A percentile compares a stretch with the other conserved stretches of the same genome.
Evolutionary conservation across 2,113 vertebrate genomes (phyloP).

Genomic region (Bolborhynchus lineola): DNA sequence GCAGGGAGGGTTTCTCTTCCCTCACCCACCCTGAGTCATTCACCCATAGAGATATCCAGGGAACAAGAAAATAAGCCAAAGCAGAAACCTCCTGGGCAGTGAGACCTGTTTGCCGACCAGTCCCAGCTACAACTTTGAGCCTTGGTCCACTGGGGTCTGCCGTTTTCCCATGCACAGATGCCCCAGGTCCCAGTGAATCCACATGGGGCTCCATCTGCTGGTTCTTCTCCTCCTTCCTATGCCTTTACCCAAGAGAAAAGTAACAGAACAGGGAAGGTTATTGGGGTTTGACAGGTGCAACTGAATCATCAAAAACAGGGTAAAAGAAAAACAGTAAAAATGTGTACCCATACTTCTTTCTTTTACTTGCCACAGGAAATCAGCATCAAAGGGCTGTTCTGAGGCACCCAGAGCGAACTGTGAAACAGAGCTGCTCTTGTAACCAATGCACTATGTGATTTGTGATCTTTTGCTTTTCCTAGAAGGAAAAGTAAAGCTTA

Average conservation of each 20-base stretch:
- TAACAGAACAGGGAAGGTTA: accelerated
- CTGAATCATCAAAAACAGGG: constrained; percentile 1
- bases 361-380: constrained; percentile 43
- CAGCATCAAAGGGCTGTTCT: constrained; percentile 42
- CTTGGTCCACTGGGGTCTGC: neutral
- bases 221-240: neutral
- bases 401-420: constrained; percentile 1
- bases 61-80: neutral
- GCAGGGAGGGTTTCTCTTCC: constrained; percentile 11
- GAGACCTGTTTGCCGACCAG: neutral
- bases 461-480: constrained; percentile 34
- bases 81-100: neutral
- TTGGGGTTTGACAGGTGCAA: neutral
- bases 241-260: neutral
- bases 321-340: constrained; percentile 1
- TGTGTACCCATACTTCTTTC: neutral
- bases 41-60: neutral
- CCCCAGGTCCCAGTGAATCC: neutral
- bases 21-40: neutral
- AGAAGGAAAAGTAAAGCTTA: constrained; percentile 46
- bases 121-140: accelerated
- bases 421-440: neutral
- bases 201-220: neutral
- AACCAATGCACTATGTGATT: neutral
- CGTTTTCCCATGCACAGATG: neutral